Percentiles rank a stretch among this genome's conserved stretches.
These are phyloP conservation scores for Drosophila mettleri DNA, from an alignment of 2,888 invertebrate genomes.

Conservation along the genomic window DNA sequence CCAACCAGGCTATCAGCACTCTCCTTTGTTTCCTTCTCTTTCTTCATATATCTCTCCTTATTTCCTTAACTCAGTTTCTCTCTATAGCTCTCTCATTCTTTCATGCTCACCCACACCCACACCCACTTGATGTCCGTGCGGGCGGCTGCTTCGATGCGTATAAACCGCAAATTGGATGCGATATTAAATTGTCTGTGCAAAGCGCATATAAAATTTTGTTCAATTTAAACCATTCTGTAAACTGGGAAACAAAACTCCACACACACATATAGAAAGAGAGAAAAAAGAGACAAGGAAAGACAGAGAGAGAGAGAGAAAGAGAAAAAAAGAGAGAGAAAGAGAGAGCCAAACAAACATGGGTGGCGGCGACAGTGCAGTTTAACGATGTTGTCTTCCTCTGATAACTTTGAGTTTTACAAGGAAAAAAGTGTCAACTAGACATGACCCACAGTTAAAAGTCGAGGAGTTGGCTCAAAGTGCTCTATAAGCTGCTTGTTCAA, in stretches of 20 bases:
- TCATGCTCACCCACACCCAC: background rate
- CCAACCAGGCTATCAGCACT: slow-evolving; percentile 45
- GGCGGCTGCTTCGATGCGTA: slow-evolving; percentile 73
- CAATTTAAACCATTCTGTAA: slow-evolving; percentile 81
- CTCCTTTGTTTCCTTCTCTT: slow-evolving; percentile 6
- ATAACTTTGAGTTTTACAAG: slow-evolving; percentile 36
- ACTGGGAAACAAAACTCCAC: slow-evolving; percentile 37
- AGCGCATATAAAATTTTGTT: slow-evolving; percentile 83
- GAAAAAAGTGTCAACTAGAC: slow-evolving; percentile 31
- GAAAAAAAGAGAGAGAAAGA: background rate
- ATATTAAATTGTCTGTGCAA: slow-evolving; percentile 85
- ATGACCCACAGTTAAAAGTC: background rate
- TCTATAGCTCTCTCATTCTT: background rate
- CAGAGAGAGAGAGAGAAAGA: background rate
- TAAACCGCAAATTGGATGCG: slow-evolving; percentile 85
- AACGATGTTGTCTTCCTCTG: slow-evolving; percentile 20
- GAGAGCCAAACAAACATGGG: background rate
- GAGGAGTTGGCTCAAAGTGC: background rate
- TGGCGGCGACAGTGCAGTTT: slow-evolving; percentile 1
- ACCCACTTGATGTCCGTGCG: slow-evolving; percentile 11
- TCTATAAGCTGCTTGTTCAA: background rate
- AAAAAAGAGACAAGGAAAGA: background rate
- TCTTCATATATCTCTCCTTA: background rate
- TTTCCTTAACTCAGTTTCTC: background rate
- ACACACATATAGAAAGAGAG: slow-evolving; percentile 8